Conservation (phyloP, 2,888 invertebrate genomes). For the Adineta ricciae region DNA sequence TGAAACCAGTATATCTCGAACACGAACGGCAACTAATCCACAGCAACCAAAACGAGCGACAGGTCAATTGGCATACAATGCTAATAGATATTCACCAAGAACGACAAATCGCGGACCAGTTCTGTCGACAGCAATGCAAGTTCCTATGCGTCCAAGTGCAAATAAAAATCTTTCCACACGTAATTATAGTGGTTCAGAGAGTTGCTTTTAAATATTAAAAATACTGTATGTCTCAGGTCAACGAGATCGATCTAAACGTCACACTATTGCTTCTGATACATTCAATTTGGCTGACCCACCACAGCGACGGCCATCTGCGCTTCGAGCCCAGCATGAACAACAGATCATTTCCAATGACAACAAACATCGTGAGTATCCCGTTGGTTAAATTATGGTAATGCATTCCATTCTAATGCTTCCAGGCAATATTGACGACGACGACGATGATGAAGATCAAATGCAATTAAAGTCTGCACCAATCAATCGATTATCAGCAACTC, state of each 20-base stretch:
- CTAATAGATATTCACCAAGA: slow-evolving; percentile 14
- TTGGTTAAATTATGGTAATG: no score
- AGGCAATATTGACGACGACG: not conserved
- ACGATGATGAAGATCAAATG: not conserved
- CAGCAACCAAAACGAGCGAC: not conserved
- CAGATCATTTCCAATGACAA: not conserved
- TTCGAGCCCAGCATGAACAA: not conserved
- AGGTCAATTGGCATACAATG: not conserved
- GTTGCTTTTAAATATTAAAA: not conserved
- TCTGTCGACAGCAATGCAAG: not conserved
- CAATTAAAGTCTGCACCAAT: not conserved
- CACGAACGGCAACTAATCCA: not conserved
- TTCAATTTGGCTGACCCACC: not conserved
- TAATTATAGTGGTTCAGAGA: not conserved
- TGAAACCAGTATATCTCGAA: not conserved
- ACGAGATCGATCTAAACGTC: not conserved
- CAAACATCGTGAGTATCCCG: not conserved
- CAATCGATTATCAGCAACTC: not conserved
- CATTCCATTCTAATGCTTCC: no score
- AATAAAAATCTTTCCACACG: not conserved
- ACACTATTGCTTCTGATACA: not conserved
- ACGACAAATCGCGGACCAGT: not conserved
- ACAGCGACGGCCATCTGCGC: not conserved
- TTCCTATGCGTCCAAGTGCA: not conserved
- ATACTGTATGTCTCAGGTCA: not conserved